Conservation (phyloP, 2,888 invertebrate genomes). For the Lamellibrachia columna region DNA sequence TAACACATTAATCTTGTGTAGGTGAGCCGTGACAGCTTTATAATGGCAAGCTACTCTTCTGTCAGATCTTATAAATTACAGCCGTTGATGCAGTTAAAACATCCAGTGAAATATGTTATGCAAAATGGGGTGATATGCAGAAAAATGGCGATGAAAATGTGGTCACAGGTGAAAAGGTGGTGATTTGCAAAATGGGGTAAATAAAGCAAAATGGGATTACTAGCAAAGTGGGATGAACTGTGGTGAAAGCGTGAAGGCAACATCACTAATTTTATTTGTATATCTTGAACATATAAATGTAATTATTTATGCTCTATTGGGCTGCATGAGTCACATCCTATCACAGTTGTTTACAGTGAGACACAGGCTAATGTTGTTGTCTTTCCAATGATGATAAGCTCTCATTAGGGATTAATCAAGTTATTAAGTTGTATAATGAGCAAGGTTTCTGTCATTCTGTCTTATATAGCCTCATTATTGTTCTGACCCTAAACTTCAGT, state of each 20-base stretch:
- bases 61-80: background rate
- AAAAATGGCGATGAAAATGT: background rate
- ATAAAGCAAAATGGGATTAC: background rate
- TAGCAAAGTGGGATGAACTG: background rate
- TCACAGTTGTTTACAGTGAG: background rate
- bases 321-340: background rate
- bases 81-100: background rate
- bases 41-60: background rate
- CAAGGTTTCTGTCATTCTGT: background rate
- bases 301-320: background rate
- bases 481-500: background rate
- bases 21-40: background rate
- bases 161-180: background rate
- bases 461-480: background rate
- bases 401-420: background rate
- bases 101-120: background rate
- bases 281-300: too few species aligned
- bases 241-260: too few species aligned
- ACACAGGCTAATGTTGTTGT: background rate
- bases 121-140: background rate
- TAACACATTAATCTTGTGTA: background rate
- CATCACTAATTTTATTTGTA: too few species aligned
- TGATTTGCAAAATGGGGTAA: background rate
- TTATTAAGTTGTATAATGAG: constrained; percentile 9
- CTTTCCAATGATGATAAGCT: background rate